Conservation (phyloP, 2,113 vertebrate genomes). For the Sakesphorus luctuosus region DNA sequence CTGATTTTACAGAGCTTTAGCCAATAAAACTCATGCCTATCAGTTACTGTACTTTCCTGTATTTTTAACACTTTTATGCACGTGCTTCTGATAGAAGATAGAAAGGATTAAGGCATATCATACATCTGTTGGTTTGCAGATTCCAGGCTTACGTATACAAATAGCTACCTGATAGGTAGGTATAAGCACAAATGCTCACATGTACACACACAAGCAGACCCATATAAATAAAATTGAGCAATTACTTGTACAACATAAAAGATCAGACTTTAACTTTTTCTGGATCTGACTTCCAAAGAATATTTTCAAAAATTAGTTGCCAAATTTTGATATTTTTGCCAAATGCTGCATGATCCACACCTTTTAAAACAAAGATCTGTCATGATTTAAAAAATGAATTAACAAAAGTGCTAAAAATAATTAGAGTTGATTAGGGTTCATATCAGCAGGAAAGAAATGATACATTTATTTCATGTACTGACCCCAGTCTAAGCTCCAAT, state of each 20-base stretch:
- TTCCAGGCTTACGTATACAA: not conserved
- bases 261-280: not conserved
- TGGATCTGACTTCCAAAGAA: not conserved
- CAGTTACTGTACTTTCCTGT: not conserved
- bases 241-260: not conserved
- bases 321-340: not conserved
- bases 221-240: accelerated
- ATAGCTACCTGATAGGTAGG: not conserved
- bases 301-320: not conserved
- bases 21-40: not conserved
- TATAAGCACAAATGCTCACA: not conserved
- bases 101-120: not conserved
- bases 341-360: not conserved
- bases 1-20: not conserved
- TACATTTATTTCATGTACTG: not conserved
- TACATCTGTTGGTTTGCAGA: not conserved
- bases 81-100: not conserved
- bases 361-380: not conserved
- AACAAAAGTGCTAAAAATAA: not conserved
- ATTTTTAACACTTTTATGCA: not conserved
- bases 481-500: not conserved
- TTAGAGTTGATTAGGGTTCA: not conserved
- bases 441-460: not conserved
- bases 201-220: not conserved
- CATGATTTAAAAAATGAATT: not conserved